Evolutionary conservation across 2,113 vertebrate genomes (phyloP).

Genomic region (Symphodus melops): DNA sequence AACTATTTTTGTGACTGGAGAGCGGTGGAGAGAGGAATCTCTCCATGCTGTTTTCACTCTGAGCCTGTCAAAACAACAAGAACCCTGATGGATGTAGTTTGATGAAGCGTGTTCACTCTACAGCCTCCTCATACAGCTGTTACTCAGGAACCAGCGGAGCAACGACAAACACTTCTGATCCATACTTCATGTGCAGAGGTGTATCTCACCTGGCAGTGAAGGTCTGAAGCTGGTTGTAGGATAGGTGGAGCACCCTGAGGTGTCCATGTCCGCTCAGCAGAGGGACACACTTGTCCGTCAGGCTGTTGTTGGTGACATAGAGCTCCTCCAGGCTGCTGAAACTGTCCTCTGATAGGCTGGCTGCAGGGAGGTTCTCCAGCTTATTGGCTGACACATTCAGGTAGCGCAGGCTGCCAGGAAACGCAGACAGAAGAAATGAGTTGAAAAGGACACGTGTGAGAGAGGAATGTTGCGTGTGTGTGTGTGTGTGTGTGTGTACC

Average conservation of each 20-base stretch:
- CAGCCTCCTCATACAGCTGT: too few species aligned
- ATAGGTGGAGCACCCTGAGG: slow-evolving; percentile 93
- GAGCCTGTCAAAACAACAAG: too few species aligned
- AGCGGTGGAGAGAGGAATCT: not conserved
- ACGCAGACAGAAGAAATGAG: too few species aligned
- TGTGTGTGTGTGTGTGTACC: slow-evolving; percentile 78
- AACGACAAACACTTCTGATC: too few species aligned
- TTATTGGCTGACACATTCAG: slow-evolving; percentile 96
- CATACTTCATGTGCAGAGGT: too few species aligned
- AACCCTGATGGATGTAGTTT: too few species aligned
- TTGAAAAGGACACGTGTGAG: too few species aligned
- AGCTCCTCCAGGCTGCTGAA: slow-evolving; percentile 93
- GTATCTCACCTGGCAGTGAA: slow-evolving; percentile 92
- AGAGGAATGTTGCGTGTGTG: too few species aligned
- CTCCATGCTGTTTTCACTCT: too few species aligned
- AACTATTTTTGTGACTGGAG: not conserved
- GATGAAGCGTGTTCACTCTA: too few species aligned
- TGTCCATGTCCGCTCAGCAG: slow-evolving; percentile 90
- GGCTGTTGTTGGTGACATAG: slow-evolving; percentile 93
- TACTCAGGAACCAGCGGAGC: too few species aligned
- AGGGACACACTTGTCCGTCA: slow-evolving; percentile 94
- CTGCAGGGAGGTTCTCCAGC: slow-evolving; percentile 93
- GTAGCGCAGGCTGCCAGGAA: slow-evolving; percentile 87
- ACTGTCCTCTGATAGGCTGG: slow-evolving; percentile 91
- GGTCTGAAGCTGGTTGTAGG: slow-evolving; percentile 95